Evolutionary conservation across 1,140 invertebrate genomes (phyloP), one percentile per base, ranked within the genome.

Genomic region (Ostrea denselamellosa): DNA sequence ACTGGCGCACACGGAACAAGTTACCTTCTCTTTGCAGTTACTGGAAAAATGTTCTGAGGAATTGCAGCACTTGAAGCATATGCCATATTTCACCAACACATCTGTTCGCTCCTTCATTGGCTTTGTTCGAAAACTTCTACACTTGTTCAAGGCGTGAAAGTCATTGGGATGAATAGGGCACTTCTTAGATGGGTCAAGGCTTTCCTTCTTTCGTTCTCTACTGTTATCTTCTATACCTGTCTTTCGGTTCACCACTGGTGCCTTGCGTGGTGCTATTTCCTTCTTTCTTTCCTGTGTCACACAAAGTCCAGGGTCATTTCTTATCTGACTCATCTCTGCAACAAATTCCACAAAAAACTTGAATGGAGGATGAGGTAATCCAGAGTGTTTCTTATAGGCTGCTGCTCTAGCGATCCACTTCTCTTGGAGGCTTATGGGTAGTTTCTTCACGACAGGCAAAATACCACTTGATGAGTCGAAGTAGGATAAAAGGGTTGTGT

Each of bases 401-500:
- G 81, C 17, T 8, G 85, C 87, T 44, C 82, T 82, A n/a, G 44
- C 83, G 12, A 84, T 87, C 89, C 90, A 90, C 52, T 89, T 91
- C 28, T 90, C 87, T 54, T 90, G 89, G 2, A 90, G 8, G 19
- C 58, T 53, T 17, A 85, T 51, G 8, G 89, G 77, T 3, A 91
- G 71, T 58, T 90, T 90, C 44, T 68, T 54, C 8, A 90, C 77
- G 53, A 90, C 65, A 34, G 89, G 89, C 9, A 58, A 34, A 17
- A 88, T 85, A 62, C 81, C 87, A n/a, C 51, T 51, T 4, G 89
- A 85, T 52, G 89, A 85, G 85, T 90, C 89, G 58, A 89, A 87
- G 22, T 87, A 89, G 12, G 87, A 34, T 19, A 90, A 54, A 14
- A 81, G 58, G 8, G 44, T 52, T 19, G 28, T 17, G 65, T 81